These are phyloP conservation scores for Drosophila orena DNA, from an alignment of 1,140 invertebrate species.

Conservation along the genomic window DNA sequence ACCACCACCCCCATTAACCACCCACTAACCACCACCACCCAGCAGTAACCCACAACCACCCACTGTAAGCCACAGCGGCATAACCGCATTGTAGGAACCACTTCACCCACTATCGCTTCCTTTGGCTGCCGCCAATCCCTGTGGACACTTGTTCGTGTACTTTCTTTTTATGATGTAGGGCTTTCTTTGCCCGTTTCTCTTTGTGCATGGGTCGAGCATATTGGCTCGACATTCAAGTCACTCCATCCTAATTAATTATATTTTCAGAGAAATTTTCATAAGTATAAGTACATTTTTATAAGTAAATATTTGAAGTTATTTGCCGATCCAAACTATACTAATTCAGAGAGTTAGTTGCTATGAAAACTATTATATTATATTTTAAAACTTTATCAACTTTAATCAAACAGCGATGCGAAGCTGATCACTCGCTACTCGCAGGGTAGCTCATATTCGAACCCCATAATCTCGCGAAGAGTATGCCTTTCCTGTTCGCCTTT, in stretches of 20 bases:
- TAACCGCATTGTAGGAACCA: conserved; percentile 56
- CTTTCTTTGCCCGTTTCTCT: conserved; percentile 29
- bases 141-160: conserved; percentile 32
- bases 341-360: no score
- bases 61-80: conserved; percentile 13
- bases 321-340: no score
- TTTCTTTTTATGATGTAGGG: conserved; percentile 37
- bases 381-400: no score
- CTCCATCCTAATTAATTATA: no score
- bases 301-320: no score
- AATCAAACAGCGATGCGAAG: no score
- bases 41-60: background rate
- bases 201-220: background rate
- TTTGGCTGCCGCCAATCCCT: conserved; percentile 15
- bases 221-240: no score
- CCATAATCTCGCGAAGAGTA: background rate
- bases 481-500: conserved; percentile 38
- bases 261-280: no score
- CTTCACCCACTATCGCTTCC: conserved; percentile 9
- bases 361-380: no score
- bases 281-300: no score
- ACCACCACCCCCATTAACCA: background rate
- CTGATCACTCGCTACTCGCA: background rate
- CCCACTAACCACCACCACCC: background rate
- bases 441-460: background rate